phyloP scores from a whole-genome alignment of 1,140 invertebrate genomes.

The Plodia interpunctella region DNA sequence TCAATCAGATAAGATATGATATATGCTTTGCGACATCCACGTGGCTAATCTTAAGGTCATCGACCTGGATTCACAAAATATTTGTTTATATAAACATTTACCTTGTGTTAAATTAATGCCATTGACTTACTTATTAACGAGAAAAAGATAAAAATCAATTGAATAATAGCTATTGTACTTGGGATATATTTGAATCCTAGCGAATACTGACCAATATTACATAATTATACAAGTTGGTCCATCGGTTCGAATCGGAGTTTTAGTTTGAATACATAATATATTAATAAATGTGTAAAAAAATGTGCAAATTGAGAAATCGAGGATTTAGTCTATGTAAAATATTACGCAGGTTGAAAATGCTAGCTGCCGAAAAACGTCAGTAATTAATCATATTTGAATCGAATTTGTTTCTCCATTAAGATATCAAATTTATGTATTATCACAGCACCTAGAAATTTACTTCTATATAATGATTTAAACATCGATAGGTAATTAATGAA shows the following conservation, averaged over 20 bases:
- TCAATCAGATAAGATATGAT: slow-evolving; percentile 18
- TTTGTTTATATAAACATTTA: not conserved
- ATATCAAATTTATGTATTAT: not conserved
- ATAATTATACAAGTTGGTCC: not conserved
- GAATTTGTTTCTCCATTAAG: not conserved
- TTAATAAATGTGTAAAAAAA: not conserved
- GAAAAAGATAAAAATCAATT: slow-evolving; percentile 1
- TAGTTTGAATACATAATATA: no score
- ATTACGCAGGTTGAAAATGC: not conserved
- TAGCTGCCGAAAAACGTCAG: not conserved
- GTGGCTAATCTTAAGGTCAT: slow-evolving; percentile 24
- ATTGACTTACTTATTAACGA: slow-evolving; percentile 6
- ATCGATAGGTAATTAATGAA: not conserved
- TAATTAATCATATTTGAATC: not conserved
- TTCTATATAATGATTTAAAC: not conserved
- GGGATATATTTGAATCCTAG: not conserved
- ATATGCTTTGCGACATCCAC: slow-evolving; percentile 22
- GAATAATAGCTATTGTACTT: slow-evolving; percentile 11
- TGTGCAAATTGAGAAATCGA: slow-evolving; percentile 8
- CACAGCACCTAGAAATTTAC: slow-evolving; percentile 6
- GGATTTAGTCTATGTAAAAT: not conserved
- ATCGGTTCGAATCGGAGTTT: not conserved
- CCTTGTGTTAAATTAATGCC: not conserved
- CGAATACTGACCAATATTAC: not conserved
- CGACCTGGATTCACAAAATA: slow-evolving; percentile 15